phyloP scores from a whole-genome alignment of 2,888 invertebrate genomes.

The Prosapia bicincta region DNA sequence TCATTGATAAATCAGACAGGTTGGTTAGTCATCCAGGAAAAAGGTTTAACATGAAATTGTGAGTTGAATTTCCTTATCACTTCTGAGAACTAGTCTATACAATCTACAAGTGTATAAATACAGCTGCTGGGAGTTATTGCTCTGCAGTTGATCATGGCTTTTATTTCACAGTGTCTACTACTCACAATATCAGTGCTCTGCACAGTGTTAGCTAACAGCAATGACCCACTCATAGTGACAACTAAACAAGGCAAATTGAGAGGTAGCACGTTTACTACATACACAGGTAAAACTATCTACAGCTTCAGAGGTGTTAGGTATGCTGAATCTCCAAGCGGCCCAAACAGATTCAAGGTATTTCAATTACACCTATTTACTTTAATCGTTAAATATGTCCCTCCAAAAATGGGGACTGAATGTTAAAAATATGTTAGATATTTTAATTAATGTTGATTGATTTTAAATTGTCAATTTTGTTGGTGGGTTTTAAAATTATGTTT shows the following conservation, averaged over 20 bases:
- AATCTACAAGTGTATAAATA: background rate
- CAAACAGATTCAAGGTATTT: constrained; percentile 24
- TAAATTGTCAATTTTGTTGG: too few species aligned
- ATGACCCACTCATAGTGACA: constrained; percentile 11
- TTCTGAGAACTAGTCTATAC: background rate
- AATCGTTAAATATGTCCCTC: too few species aligned
- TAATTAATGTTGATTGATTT: too few species aligned
- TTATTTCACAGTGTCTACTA: background rate
- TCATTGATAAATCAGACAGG: too few species aligned
- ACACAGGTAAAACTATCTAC: constrained; percentile 15
- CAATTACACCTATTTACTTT: too few species aligned
- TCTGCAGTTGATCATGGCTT: background rate
- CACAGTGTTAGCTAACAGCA: background rate
- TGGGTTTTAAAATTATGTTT: too few species aligned
- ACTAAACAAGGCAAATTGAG: constrained; percentile 8
- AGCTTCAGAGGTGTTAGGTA: constrained; percentile 18
- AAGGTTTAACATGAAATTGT: background rate
- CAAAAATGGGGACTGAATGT: too few species aligned
- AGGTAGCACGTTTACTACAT: constrained; percentile 9
- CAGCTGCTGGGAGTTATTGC: background rate
- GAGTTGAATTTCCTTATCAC: background rate
- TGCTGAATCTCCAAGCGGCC: constrained; percentile 23
- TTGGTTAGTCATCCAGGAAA: background rate
- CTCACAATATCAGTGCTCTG: background rate
- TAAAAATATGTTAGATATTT: too few species aligned